These are phyloP conservation scores for Glareola pratincola DNA, from an alignment of 2,113 vertebrate genomes.

Conservation along the genomic window DNA sequence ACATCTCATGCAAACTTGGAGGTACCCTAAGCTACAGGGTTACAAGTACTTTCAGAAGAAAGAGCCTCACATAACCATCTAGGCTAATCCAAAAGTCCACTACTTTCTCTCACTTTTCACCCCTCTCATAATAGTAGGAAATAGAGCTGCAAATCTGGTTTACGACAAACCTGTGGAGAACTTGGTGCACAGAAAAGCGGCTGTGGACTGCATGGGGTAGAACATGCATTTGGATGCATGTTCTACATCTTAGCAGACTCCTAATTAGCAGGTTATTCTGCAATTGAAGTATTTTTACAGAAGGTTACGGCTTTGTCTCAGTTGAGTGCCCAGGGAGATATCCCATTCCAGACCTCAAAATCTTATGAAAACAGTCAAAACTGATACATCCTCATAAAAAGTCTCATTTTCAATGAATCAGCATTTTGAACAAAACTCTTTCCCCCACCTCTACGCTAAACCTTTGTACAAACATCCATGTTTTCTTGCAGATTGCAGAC, in stretches of 20 bases:
- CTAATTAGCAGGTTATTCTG: neutral
- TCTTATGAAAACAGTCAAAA: neutral
- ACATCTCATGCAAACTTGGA: neutral
- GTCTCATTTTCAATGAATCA: neutral
- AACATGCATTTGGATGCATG: neutral
- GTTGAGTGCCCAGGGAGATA: neutral
- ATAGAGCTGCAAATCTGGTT: neutral
- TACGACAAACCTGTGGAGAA: neutral
- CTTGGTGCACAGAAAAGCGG: neutral
- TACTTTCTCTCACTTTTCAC: fast-evolving
- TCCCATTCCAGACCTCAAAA: neutral
- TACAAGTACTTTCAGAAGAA: neutral
- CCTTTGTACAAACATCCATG: neutral
- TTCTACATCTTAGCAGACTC: neutral
- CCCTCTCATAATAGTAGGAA: neutral
- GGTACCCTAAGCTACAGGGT: neutral
- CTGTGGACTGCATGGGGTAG: neutral
- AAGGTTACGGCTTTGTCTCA: neutral
- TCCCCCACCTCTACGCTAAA: neutral
- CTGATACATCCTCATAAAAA: neutral
- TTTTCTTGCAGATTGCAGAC: neutral
- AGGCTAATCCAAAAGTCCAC: neutral
- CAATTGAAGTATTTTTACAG: neutral
- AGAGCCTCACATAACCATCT: neutral
- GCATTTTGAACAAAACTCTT: neutral